Evolutionary conservation across 1,140 invertebrate genomes (phyloP), one percentile per base, ranked within the genome.

Genomic region (Drosophila oshimai): DNA sequence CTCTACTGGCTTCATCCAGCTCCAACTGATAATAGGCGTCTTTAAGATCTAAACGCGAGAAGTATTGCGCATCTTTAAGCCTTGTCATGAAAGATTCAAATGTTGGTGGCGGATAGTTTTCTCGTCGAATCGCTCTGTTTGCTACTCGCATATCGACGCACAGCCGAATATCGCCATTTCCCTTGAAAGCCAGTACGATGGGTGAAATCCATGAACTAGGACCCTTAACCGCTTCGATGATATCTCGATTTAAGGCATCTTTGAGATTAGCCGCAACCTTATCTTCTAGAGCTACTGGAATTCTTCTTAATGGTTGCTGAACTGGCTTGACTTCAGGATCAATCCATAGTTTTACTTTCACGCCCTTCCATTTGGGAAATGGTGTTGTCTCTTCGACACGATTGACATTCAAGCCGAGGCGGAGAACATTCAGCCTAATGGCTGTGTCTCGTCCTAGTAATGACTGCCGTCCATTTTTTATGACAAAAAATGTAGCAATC

Each of bases 11-110:
- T 18, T 62, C 78, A 36, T 79, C 60, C 4, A 91, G 36, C 58
- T 90, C 89, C 9, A 90, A 9, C 42, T 88, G 76, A 54, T 87
- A 60, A 37, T 73, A 88, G 7, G n/a, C n/a, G n/a, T n/a, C n/a
- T n/a, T n/a, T n/a, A n/a, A n/a, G n/a, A n/a, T n/a, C n/a, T n/a
- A n/a, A n/a, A n/a, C n/a, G n/a, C n/a, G n/a, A n/a, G n/a, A n/a
- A n/a, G n/a, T n/a, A n/a, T n/a, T n/a, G n/a, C n/a, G 75, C 86
- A 18, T 71, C 50, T 46, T 64, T 71, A 0, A 89, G 17, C 37
- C 89, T 76, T 6, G 88, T 10, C 7, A 17, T 22, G 44, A 41
- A 24, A 61, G 22, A n/a, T n/a, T n/a, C n/a, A n/a, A n/a, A n/a
- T n/a, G n/a, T n/a, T n/a, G n/a, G n/a, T n/a, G n/a, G n/a, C n/a